Percentiles rank a stretch among this genome's conserved stretches.
These are phyloP conservation scores for Nettapus auritus DNA, from an alignment of 2,113 vertebrate species.

Conservation along the genomic window DNA sequence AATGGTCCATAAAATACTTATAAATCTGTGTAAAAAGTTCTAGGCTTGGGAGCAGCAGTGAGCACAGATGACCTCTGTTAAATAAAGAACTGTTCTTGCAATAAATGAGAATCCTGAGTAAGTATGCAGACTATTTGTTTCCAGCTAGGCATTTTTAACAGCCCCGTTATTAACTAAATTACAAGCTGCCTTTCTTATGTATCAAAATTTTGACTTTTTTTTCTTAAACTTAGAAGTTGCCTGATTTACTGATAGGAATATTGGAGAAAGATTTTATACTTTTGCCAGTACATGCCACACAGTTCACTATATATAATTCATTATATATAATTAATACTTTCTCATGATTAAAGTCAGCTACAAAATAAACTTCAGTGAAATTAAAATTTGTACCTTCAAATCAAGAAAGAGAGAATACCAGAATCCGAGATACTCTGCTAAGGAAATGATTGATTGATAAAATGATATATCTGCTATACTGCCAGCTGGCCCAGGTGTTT, in stretches of 20 bases:
- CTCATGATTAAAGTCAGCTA: not conserved
- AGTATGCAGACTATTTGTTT: not conserved
- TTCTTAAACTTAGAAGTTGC: not conserved
- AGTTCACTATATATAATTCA: not conserved
- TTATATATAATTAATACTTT: not conserved
- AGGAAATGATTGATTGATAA: not conserved
- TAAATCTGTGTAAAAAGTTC: not conserved
- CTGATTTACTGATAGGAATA: not conserved
- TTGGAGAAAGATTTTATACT: not conserved
- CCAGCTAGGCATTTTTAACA: not conserved
- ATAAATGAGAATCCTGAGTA: not conserved
- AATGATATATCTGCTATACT: not conserved
- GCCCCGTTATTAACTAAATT: not conserved
- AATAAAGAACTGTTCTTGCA: not conserved
- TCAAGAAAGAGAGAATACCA: not conserved
- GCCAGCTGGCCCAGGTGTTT: not conserved
- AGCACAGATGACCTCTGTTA: not conserved
- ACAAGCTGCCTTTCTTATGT: not conserved
- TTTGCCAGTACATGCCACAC: not conserved
- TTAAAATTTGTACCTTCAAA: not conserved
- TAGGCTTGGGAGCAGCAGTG: not conserved
- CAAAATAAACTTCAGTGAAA: not conserved
- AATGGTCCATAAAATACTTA: not conserved
- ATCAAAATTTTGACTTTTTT: not conserved
- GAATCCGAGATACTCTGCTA: not conserved